Evolutionary conservation across 2,797 vertebrate species (phyloP), one percentile per base, ranked within the genome.

Genomic region (Arctocebus calabarensis): DNA sequence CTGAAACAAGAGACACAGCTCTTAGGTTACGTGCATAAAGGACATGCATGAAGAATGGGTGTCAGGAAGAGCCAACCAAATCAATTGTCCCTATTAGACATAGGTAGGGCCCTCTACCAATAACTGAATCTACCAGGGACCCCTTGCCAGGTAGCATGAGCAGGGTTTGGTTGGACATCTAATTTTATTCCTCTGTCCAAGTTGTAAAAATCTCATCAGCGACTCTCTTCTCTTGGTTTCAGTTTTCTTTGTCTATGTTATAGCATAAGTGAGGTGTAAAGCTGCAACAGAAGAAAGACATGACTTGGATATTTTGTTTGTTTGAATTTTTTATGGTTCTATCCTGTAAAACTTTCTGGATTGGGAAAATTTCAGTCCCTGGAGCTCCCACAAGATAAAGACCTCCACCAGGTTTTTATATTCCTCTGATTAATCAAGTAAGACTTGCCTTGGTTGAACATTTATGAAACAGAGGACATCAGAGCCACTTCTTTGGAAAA

Each of bases 71-170:
- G 12, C n/a, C 81, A 29, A 87, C 32, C 27, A 77, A 84, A 23
- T 43, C 71, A 77, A 37, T 29, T 29, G 59, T 64, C 23, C 55
- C 68, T 57, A 1, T 3, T 74, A 43, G 16, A 55, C n/a, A 64
- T 73, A 92, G 92, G 97, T 95, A 93, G 93, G 75, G 7, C 29
- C 84, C 23, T 27, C 64, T 61, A 71, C 48, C 66, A 48, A 86
- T n/a, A 25, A 7, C 14, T 7, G 17, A 5, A 68, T 84, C 70
- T 73, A 34, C 57, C 71, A 57, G 52, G 40, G 40, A 4, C 27
- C 10, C 25, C 22, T 45, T 20, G 45, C 4, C 13, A 34, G 20
- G 9, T 40, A 48, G 48, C 84, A 37, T 83, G 55, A 13, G 27
- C 19, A 85, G 23, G n/a, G 0, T 79, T 73, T 52, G 32, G 34